phyloP scores from a whole-genome alignment of 2,888 invertebrate species.

The Hoplodrina ambigua region DNA sequence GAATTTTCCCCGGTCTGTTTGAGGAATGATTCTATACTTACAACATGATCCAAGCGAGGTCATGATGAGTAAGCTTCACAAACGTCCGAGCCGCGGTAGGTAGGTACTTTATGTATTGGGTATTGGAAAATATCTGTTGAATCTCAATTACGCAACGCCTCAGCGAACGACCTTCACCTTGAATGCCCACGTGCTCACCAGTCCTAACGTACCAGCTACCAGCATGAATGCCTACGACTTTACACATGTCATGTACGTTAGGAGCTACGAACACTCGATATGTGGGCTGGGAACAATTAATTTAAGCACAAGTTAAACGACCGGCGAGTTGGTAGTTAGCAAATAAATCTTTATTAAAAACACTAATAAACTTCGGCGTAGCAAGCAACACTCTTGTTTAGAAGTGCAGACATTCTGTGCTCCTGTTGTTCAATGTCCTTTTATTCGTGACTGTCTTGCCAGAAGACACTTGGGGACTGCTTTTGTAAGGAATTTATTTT shows the following conservation, averaged over 20 bases:
- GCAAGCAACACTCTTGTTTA: slow-evolving; percentile 52
- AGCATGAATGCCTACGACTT: slow-evolving; percentile 9
- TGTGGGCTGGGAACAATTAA: slow-evolving; percentile 43
- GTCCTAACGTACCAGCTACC: slow-evolving; percentile 56
- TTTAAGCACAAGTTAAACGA: slow-evolving; percentile 53
- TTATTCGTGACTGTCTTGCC: slow-evolving; percentile 48
- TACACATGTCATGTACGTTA: slow-evolving; percentile 29
- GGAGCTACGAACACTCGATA: slow-evolving; percentile 37
- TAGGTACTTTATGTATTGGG: slow-evolving; percentile 53
- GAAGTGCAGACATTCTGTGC: slow-evolving; percentile 45
- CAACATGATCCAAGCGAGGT: slow-evolving; percentile 52
- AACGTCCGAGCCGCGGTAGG: slow-evolving; percentile 45
- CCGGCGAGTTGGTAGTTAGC: slow-evolving; percentile 50
- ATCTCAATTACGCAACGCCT: slow-evolving; percentile 75
- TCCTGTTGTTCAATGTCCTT: slow-evolving; percentile 47
- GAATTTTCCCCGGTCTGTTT: slow-evolving; percentile 10
- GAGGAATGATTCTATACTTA: slow-evolving; percentile 41
- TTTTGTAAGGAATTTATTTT: slow-evolving; percentile 17
- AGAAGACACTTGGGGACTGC: slow-evolving; percentile 16
- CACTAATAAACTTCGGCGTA: slow-evolving; percentile 47
- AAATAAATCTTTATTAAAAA: slow-evolving; percentile 63
- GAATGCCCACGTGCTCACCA: slow-evolving; percentile 75
- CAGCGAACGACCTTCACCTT: slow-evolving; percentile 74
- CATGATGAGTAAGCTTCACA: slow-evolving; percentile 58
- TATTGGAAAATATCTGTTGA: slow-evolving; percentile 70